These are phyloP conservation scores for Drosophila recens DNA, from an alignment of 2,888 invertebrate genomes.

Conservation along the genomic window DNA sequence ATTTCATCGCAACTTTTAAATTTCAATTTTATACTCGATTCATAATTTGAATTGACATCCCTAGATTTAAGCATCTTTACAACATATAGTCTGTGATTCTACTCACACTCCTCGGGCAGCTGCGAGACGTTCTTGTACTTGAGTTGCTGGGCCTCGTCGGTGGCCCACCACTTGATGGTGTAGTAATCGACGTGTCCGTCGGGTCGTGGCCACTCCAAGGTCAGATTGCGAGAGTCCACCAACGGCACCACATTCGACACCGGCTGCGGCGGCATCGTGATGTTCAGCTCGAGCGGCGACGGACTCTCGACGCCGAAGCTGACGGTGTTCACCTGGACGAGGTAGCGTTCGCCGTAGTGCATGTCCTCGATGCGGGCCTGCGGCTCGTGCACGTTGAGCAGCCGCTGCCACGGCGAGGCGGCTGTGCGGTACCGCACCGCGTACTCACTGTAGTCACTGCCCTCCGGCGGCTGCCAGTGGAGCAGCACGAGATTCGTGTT, in stretches of 20 bases:
- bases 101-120: slow-evolving; percentile 74
- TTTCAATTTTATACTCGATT: no score
- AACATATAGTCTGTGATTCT: neutral
- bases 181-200: slow-evolving; percentile 94
- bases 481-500: slow-evolving; percentile 92
- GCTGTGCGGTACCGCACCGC: slow-evolving; percentile 92
- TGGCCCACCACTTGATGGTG: slow-evolving; percentile 91
- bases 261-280: slow-evolving; percentile 95
- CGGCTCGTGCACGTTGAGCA: slow-evolving; percentile 89
- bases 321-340: slow-evolving; percentile 93
- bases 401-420: slow-evolving; percentile 89
- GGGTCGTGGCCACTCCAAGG: slow-evolving; percentile 95
- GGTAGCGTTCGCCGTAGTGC: slow-evolving; percentile 95
- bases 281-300: slow-evolving; percentile 91
- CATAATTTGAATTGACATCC: no score
- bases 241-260: slow-evolving; percentile 93
- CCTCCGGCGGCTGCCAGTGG: slow-evolving; percentile 89
- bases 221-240: slow-evolving; percentile 95
- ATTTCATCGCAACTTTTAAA: no score
- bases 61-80: neutral
- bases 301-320: slow-evolving; percentile 93
- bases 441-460: slow-evolving; percentile 91
- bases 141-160: slow-evolving; percentile 86
- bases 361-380: slow-evolving; percentile 93
- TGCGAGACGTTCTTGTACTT: slow-evolving; percentile 87